phyloP scores from a whole-genome alignment of 2,888 invertebrate species.

The Hemicrepidius hirtus region DNA sequence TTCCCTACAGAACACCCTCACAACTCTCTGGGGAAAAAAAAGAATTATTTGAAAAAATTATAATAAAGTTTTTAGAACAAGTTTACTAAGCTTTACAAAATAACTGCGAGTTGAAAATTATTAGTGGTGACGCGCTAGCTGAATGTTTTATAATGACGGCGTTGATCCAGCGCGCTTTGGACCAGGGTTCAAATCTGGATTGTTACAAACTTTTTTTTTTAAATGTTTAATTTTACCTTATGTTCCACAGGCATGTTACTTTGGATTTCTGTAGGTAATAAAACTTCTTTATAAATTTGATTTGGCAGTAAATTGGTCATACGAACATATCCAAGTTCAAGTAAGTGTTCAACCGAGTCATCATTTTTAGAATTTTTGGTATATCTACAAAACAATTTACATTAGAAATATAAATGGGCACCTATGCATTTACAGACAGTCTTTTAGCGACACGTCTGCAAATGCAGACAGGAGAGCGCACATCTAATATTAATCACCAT shows the following conservation, averaged over 20 bases:
- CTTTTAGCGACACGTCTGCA: too few relatives aligned
- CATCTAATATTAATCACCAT: too few relatives aligned
- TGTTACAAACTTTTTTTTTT: too few relatives aligned
- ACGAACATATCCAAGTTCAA: slow-evolving; percentile 96
- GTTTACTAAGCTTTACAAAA: too few relatives aligned
- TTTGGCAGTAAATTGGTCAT: slow-evolving; percentile 97
- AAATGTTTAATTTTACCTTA: slow-evolving; percentile 72
- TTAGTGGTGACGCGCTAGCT: too few relatives aligned
- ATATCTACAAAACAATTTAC: slow-evolving; percentile 76
- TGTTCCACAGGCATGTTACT: slow-evolving; percentile 94
- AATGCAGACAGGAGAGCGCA: too few relatives aligned
- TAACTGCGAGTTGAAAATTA: too few relatives aligned
- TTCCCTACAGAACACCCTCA: slow-evolving; percentile 96
- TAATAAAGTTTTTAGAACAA: too few relatives aligned
- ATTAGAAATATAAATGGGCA: background rate
- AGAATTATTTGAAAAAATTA: background rate
- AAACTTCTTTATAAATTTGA: slow-evolving; percentile 92
- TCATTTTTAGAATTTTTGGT: slow-evolving; percentile 97
- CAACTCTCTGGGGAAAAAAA: slow-evolving; percentile 79
- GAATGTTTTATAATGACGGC: too few relatives aligned
- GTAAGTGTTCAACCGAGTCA: slow-evolving; percentile 96
- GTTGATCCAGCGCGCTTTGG: too few relatives aligned
- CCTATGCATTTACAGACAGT: too few relatives aligned
- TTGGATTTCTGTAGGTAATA: slow-evolving; percentile 86
- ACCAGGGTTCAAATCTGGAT: too few relatives aligned